Base-by-base conservation (phyloP, 2,797 vertebrate genomes). In the Ispidina picta region DNA sequence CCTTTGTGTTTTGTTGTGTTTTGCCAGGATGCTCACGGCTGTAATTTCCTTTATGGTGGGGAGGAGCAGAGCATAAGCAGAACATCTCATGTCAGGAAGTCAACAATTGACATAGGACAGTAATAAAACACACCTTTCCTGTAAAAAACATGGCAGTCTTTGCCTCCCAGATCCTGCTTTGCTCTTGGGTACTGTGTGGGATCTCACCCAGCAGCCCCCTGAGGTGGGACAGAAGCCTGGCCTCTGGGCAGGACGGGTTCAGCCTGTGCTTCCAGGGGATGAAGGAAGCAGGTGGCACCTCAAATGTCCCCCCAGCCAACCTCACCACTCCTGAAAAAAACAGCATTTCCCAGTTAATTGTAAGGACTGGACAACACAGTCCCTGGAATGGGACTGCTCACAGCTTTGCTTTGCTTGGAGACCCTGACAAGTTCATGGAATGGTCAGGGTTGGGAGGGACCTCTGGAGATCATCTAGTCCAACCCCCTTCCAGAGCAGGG, bases 21-120 rank as follows among this genome's bases (percentile, higher is more conserved):
- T 92, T 82, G 54, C 39, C 21, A 41, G 88, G 56, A 49, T 64
- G 21, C 0, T 4, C 54, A 2, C 35, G 43, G 37, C 84, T 94
- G 16, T 72, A 44, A 87, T 92, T 71, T 91, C 56, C 52, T 92
- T 75, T 68, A 12, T n/a, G 17, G 48, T 60, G 66, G 85, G 69
- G 51, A 63, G 82, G 58, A 65, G 12, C 44, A 79, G 85, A 92
- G 68, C 23, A 7, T 60, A 71, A 89, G 58, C 74, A 92, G 71
- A 86, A 62, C 28, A 35, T 43, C 66, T 60, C 26, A 15, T 55
- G 33, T 59, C 15, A 44, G 63, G 25, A 74, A 91, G 60, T 48
- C 83, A 70, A 7, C 85, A 63, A 84, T 68, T 94, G 49, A 37
- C 20, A 13, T 8, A 19, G 29, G 73, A 51, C 75, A 77, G n/a